Percentiles rank a stretch among this genome's conserved stretches.
Evolutionary conservation across 1,140 invertebrate species (phyloP).

Genomic region (Dufourea novaeangliae): DNA sequence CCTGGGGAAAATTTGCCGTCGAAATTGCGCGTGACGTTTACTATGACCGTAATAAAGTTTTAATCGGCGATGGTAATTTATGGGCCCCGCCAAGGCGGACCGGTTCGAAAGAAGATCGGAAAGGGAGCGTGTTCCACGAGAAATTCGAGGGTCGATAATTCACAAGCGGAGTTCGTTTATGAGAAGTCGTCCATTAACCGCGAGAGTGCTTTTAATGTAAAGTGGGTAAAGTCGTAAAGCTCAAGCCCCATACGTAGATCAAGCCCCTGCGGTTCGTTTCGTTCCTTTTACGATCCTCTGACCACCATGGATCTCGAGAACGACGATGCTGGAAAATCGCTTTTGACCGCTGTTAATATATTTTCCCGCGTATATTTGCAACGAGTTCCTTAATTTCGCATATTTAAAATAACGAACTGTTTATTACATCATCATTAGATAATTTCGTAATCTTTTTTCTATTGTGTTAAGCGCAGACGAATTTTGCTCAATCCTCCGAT

Average conservation of each 20-base stretch:
- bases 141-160: constrained; percentile 64
- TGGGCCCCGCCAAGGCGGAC: constrained; percentile 34
- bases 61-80: constrained; percentile 63
- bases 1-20: constrained; percentile 61
- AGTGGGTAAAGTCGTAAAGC: constrained; percentile 68
- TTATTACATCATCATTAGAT: too few relatives aligned
- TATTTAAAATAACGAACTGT: not conserved
- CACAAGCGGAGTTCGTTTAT: constrained; percentile 59
- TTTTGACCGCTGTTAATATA: constrained; percentile 36
- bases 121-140: constrained; percentile 46
- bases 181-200: constrained; percentile 69
- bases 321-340: constrained; percentile 48
- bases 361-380: constrained; percentile 9
- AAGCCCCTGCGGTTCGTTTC: constrained; percentile 46
- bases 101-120: constrained; percentile 56
- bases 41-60: constrained; percentile 61
- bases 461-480: too few relatives aligned
- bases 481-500: too few relatives aligned
- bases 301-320: constrained; percentile 34
- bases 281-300: constrained; percentile 66
- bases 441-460: too few relatives aligned
- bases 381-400: not conserved
- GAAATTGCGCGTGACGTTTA: constrained; percentile 58
- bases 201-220: constrained; percentile 71
- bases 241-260: constrained; percentile 56